Conservation (phyloP, 2,797 vertebrate genomes). For the Cryptoblepharus egeriae region DNA sequence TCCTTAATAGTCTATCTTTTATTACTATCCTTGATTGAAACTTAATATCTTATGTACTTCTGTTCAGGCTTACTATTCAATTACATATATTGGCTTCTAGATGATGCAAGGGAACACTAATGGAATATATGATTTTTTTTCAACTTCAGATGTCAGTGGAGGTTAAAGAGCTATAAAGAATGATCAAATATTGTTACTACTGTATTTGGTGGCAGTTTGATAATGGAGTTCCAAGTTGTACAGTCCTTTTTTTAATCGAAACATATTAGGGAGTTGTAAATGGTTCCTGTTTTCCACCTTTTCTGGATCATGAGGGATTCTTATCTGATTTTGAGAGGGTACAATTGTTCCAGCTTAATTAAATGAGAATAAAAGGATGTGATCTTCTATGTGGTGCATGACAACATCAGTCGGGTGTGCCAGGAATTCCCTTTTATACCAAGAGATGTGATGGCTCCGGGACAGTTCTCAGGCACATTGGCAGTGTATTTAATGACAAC, state of each 20-base stretch:
- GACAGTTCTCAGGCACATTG: neutral
- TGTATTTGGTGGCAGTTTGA: neutral
- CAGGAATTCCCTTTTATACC: neutral
- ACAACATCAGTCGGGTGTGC: neutral
- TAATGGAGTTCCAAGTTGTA: neutral
- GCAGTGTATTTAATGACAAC: neutral
- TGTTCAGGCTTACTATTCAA: slow-evolving; percentile 14
- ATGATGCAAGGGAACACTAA: neutral
- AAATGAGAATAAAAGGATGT: neutral
- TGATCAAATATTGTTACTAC: neutral
- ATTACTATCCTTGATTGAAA: neutral
- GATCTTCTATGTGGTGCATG: neutral
- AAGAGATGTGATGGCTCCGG: neutral
- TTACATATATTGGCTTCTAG: neutral
- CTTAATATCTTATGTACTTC: slow-evolving; percentile 28
- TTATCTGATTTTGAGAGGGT: neutral
- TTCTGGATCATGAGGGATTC: neutral
- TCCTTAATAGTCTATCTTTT: neutral
- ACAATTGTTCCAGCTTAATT: neutral
- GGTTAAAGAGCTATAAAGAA: neutral
- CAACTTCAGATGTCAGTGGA: slow-evolving; percentile 7
- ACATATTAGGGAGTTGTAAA: neutral
- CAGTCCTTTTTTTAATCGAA: slow-evolving; percentile 3
- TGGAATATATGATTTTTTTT: neutral
- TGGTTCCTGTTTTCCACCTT: neutral